Percentiles rank a stretch among this genome's conserved stretches.
Conservation (phyloP, 1,140 invertebrate genomes). For the Lepidurus packardi region DNA sequence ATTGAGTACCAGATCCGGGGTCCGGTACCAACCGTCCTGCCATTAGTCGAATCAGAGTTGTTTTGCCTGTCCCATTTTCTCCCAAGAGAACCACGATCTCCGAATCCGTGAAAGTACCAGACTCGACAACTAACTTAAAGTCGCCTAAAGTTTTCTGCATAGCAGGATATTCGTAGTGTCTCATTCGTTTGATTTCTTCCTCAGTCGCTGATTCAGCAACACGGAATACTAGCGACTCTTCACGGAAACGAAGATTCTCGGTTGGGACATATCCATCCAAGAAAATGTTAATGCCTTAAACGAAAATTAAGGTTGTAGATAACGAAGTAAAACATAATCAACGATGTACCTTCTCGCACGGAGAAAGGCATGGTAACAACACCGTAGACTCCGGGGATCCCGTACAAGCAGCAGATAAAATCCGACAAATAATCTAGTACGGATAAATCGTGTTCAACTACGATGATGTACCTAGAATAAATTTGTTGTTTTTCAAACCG, state of each 20-base stretch:
- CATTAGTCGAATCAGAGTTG: slow-evolving; percentile 97
- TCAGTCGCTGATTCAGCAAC: slow-evolving; percentile 95
- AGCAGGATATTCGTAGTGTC: slow-evolving; percentile 89
- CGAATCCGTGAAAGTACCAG: slow-evolving; percentile 97
- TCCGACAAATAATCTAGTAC: slow-evolving; percentile 98
- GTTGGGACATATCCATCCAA: slow-evolving; percentile 99
- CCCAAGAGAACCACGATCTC: slow-evolving; percentile 98
- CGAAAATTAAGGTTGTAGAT: slow-evolving; percentile 33
- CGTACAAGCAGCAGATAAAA: slow-evolving; percentile 98
- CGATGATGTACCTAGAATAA: slow-evolving; percentile 82
- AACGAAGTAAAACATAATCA: not conserved
- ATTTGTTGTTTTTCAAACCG: not conserved
- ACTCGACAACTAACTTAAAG: slow-evolving; percentile 51
- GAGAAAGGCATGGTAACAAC: slow-evolving; percentile 99
- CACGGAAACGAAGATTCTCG: slow-evolving; percentile 97
- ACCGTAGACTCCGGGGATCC: slow-evolving; percentile 96
- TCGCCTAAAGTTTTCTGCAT: slow-evolving; percentile 52
- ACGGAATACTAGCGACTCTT: slow-evolving; percentile 94
- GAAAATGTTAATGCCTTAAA: slow-evolving; percentile 93
- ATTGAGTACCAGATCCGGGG: slow-evolving; percentile 60
- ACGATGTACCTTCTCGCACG: slow-evolving; percentile 78
- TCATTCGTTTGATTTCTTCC: slow-evolving; percentile 94
- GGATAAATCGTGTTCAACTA: slow-evolving; percentile 98
- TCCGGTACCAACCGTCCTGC: slow-evolving; percentile 92
- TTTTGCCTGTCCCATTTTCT: slow-evolving; percentile 99